Evolutionary conservation across 2,888 invertebrate species (phyloP).

Genomic region (Drosophila picticornis): DNA sequence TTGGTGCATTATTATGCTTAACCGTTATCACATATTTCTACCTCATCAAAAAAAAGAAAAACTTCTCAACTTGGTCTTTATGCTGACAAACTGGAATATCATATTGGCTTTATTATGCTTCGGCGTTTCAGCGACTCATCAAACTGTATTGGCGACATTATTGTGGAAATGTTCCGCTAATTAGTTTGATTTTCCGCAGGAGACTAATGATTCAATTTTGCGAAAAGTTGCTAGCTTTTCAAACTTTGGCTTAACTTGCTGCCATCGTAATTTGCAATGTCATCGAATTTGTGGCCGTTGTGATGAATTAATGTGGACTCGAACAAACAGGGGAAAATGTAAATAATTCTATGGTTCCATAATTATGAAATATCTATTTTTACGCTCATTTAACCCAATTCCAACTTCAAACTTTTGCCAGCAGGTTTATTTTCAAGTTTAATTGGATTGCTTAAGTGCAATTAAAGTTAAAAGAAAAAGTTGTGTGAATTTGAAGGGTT

Average conservation of each 20-base stretch:
- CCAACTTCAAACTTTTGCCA: constrained; percentile 21
- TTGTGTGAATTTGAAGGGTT: background rate
- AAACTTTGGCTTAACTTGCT: constrained; percentile 2
- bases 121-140: background rate
- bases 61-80: constrained; percentile 60
- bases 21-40: background rate
- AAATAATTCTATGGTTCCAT: background rate
- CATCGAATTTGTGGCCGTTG: constrained; percentile 28
- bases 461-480: background rate
- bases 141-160: constrained; percentile 21
- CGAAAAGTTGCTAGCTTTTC: constrained; percentile 7
- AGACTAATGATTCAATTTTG: constrained; percentile 53
- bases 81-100: constrained; percentile 47
- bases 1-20: background rate
- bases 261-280: constrained; percentile 16
- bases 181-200: constrained; percentile 61
- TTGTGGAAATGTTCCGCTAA: constrained; percentile 43
- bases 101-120: constrained; percentile 5
- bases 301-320: constrained; percentile 7
- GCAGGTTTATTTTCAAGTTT: constrained; percentile 3
- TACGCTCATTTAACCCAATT: constrained; percentile 35
- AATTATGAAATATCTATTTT: constrained; percentile 30
- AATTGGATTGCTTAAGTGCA: constrained; percentile 23
- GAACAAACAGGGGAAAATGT: background rate
- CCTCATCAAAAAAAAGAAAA: constrained; percentile 14